These are phyloP conservation scores for Takifugu ocellatus DNA, from an alignment of 2,797 vertebrate species.

Conservation along the genomic window DNA sequence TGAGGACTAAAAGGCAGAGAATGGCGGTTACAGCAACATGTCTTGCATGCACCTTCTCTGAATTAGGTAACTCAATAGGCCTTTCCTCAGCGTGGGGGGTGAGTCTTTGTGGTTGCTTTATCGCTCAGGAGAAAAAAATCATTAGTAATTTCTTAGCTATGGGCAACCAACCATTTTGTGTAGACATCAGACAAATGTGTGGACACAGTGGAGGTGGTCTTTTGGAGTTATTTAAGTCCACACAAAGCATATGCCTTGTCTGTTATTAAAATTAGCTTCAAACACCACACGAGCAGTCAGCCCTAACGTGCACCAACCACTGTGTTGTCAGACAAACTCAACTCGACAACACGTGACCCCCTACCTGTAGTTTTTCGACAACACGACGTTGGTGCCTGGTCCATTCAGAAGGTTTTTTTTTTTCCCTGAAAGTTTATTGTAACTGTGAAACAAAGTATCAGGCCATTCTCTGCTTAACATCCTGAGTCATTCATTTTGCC, in stretches of 20 bases:
- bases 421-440: neutral
- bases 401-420: conserved; percentile 24
- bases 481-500: conserved; percentile 10
- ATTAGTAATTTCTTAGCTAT: conserved; percentile 15
- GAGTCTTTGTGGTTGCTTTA: conserved; percentile 19
- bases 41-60: conserved; percentile 34
- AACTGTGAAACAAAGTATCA: conserved; percentile 10
- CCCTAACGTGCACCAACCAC: conserved; percentile 18
- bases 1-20: too few species aligned
- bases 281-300: conserved; percentile 22
- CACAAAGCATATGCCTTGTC: conserved; percentile 3
- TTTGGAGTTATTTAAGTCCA: conserved; percentile 14
- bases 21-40: too few species aligned
- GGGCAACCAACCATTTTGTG: conserved; percentile 21
- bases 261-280: conserved; percentile 19
- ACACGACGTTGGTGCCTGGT: conserved; percentile 17
- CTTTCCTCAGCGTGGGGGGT: conserved; percentile 5
- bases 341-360: conserved; percentile 13
- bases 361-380: conserved; percentile 23
- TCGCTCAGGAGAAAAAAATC: conserved; percentile 16
- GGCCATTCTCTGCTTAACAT: conserved; percentile 15
- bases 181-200: conserved; percentile 1
- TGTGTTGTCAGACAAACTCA: conserved; percentile 8
- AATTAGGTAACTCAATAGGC: conserved; percentile 41
- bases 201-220: conserved; percentile 1